Evolutionary conservation across 2,113 vertebrate species (phyloP).

Genomic region (Ctenodactylus gundi): DNA sequence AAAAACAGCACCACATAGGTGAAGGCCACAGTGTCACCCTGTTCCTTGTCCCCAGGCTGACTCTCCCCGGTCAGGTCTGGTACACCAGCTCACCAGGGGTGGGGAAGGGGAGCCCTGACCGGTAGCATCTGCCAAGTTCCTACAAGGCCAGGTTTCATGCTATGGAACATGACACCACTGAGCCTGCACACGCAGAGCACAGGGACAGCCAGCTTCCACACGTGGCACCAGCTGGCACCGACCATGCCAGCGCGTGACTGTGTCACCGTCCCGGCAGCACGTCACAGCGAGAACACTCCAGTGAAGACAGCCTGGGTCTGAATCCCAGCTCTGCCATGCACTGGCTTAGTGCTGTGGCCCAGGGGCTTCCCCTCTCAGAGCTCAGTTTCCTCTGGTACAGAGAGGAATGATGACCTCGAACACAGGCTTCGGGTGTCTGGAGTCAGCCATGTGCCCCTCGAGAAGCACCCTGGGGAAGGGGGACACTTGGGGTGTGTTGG

Average conservation of each 20-base stretch:
- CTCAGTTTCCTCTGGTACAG: not conserved
- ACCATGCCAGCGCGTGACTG: not conserved
- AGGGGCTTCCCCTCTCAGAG: not conserved
- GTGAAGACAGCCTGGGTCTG: not conserved
- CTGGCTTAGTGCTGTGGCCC: not conserved
- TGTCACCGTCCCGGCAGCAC: not conserved
- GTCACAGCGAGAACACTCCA: rapidly evolving
- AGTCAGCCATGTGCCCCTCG: not conserved
- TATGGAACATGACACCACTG: not conserved
- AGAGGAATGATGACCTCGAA: not conserved
- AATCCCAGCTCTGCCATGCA: not conserved
- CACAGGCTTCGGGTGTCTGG: not conserved
- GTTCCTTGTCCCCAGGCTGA: not conserved
- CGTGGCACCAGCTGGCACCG: not conserved
- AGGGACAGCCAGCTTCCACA: not conserved
- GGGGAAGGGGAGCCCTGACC: not conserved
- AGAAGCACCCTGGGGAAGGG: not conserved
- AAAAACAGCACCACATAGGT: not conserved
- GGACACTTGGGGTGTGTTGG: not conserved
- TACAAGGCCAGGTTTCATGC: not conserved
- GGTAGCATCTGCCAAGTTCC: not conserved
- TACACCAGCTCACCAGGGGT: rapidly evolving
- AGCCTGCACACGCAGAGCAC: not conserved
- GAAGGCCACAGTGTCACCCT: not conserved
- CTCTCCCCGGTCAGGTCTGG: rapidly evolving